phyloP scores from a whole-genome alignment of 2,797 vertebrate genomes.

The Apodemus agrarius region DNA sequence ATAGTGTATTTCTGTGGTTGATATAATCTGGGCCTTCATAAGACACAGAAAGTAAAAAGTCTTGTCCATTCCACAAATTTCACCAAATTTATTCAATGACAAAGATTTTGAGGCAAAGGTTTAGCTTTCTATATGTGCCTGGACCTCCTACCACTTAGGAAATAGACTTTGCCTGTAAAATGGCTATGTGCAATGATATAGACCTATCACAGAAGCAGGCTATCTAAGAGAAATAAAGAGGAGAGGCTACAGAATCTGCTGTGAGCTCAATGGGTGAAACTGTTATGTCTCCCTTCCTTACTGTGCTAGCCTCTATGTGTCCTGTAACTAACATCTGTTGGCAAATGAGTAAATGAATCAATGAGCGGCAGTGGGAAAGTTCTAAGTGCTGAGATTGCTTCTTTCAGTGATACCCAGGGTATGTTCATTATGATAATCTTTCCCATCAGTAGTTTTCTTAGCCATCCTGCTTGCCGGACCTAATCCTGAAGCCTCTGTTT shows the following conservation, averaged over 20 bases:
- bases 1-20: not conserved
- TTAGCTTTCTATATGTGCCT: conserved; percentile 48
- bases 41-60: conserved; percentile 22
- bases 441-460: conserved; percentile 39
- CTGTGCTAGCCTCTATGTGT: not conserved
- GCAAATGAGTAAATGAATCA: conserved; percentile 54
- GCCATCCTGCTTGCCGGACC: not conserved
- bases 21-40: not conserved
- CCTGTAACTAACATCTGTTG: conserved; percentile 25
- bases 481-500: conserved; percentile 32
- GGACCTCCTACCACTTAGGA: conserved; percentile 30
- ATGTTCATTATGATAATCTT: conserved; percentile 18
- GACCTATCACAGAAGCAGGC: not conserved
- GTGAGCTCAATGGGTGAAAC: not conserved
- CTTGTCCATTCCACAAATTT: not conserved
- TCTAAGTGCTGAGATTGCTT: not conserved
- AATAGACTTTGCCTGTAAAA: conserved; percentile 58
- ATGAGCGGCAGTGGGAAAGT: not conserved
- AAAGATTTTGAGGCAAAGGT: conserved; percentile 45
- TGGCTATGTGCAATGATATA: not conserved
- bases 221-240: conserved; percentile 21
- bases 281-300: not conserved
- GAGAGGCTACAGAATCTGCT: not conserved
- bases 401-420: not conserved
- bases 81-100: conserved; percentile 48